Conservation (phyloP, 2,888 invertebrate genomes). For the Escarpia spicata region DNA sequence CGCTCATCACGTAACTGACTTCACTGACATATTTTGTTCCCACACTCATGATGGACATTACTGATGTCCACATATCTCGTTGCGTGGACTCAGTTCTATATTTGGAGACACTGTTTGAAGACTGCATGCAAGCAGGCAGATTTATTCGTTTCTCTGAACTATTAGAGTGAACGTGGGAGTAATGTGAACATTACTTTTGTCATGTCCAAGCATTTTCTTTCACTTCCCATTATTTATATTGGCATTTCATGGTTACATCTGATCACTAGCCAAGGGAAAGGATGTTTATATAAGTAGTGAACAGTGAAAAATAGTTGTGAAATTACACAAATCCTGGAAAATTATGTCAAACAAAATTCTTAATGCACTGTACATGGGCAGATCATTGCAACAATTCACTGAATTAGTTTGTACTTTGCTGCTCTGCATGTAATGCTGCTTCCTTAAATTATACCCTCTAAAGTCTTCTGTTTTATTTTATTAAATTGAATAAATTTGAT, state of each 20-base stretch:
- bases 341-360: too few relatives aligned
- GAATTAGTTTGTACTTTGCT: too few relatives aligned
- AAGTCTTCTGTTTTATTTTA: too few relatives aligned
- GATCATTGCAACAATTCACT: too few relatives aligned
- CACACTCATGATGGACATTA: neutral
- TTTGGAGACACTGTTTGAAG: neutral
- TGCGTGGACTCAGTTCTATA: neutral
- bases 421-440: too few relatives aligned
- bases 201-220: neutral
- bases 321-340: neutral
- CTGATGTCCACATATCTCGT: neutral
- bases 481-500: too few relatives aligned
- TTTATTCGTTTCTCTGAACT: neutral
- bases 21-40: neutral
- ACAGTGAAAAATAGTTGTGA: neutral
- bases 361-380: too few relatives aligned
- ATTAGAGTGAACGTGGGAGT: neutral
- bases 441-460: too few relatives aligned
- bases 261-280: too few relatives aligned
- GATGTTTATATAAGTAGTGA: neutral
- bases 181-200: neutral
- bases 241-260: neutral
- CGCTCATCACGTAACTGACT: neutral
- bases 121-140: neutral
- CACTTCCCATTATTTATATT: neutral